Conservation (phyloP, 2,797 vertebrate genomes). For the Heliangelus exortis region DNA sequence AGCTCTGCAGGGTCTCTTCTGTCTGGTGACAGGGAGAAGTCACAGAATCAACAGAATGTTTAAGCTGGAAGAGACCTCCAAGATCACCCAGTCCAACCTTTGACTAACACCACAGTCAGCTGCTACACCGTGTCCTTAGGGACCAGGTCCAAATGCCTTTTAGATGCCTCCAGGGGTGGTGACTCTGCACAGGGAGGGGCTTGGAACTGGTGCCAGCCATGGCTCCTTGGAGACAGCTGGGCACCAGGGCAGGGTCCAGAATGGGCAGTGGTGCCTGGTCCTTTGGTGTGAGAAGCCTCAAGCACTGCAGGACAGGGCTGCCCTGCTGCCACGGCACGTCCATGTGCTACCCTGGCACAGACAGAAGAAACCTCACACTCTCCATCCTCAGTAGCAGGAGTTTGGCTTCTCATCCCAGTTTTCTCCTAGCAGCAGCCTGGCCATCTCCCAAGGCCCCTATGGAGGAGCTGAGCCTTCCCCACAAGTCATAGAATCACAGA, state of each 20-base stretch:
- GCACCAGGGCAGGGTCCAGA: no score
- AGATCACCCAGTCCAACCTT: no score
- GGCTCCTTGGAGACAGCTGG: neutral
- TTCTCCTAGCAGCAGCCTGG: neutral
- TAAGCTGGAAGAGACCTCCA: no score
- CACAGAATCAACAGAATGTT: no score
- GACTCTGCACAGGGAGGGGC: neutral
- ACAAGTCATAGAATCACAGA: no score
- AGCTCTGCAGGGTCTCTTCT: fast-evolving
- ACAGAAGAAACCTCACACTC: fast-evolving
- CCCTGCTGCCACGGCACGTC: fast-evolving
- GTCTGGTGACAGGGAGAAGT: neutral
- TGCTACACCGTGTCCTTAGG: no score
- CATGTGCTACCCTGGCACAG: fast-evolving
- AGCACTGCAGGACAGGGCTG: neutral
- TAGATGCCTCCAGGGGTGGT: no score
- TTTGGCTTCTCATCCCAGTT: neutral
- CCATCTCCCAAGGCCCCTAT: neutral
- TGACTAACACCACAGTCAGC: no score
- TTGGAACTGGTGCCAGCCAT: fast-evolving
- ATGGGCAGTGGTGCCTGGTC: neutral
- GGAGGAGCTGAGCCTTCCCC: neutral
- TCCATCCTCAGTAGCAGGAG: fast-evolving
- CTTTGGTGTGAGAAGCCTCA: fast-evolving
- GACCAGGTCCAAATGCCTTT: no score